phyloP scores from a whole-genome alignment of 2,113 vertebrate species.

The Leuciscus idus region DNA sequence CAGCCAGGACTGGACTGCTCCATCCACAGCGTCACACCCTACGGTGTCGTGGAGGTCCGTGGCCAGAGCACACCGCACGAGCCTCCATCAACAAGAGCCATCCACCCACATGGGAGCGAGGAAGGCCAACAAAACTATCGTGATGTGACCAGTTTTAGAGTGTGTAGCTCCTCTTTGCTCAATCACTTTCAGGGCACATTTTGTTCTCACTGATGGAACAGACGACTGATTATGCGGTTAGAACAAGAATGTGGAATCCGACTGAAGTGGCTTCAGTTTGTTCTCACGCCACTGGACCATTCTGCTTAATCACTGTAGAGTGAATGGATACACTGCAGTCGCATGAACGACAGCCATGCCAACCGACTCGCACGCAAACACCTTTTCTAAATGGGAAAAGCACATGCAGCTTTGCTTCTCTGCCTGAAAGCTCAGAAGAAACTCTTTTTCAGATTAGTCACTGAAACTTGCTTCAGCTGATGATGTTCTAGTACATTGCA shows the following conservation, averaged over 20 bases:
- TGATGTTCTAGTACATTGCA: too few species aligned
- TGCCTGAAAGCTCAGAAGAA: neutral
- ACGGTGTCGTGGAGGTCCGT: conserved; percentile 61
- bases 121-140: conserved; percentile 1
- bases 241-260: conserved; percentile 43
- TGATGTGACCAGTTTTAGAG: conserved; percentile 20
- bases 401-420: neutral
- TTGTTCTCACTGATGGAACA: conserved; percentile 30
- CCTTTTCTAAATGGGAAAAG: conserved; percentile 51
- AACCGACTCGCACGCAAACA: conserved; percentile 33
- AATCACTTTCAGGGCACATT: neutral
- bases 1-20: conserved; percentile 60
- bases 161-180: neutral
- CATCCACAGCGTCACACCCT: conserved; percentile 65
- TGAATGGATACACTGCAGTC: conserved; percentile 36
- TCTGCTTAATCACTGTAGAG: conserved; percentile 56
- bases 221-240: conserved; percentile 55
- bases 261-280: conserved; percentile 62
- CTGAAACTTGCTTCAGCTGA: neutral
- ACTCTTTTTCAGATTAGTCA: neutral
- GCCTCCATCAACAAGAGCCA: conserved; percentile 35
- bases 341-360: conserved; percentile 26
- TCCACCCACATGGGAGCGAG: conserved; percentile 11
- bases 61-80: conserved; percentile 53
- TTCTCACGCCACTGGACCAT: conserved; percentile 53